Evolutionary conservation across 2,797 vertebrate genomes (phyloP), one percentile per base, ranked within the genome.

Genomic region (Falco concolor): DNA sequence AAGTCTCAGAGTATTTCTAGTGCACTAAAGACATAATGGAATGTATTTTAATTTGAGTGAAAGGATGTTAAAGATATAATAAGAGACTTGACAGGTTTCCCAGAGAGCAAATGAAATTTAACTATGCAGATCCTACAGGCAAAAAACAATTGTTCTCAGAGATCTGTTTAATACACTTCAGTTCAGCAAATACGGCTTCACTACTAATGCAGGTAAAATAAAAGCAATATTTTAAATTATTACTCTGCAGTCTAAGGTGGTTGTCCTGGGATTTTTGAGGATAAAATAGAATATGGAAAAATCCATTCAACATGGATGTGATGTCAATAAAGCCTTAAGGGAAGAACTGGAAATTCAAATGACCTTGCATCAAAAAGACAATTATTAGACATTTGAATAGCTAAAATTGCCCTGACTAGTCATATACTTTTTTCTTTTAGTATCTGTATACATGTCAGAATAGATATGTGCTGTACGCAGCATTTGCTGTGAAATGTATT

Each of bases 41-140:
- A 89, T 91, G 77, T 69, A 87, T 87, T 89, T 86, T 77, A 92
- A 89, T 85, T 92, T 95, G 89, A 92, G 19, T 83, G 78, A 97
- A 85, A 89, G 53, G 21, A 89, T 91, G 78, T 91, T 94, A 93
- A 90, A 86, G 52, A 74, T 89, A 59, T 82, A 90, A 93, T 87
- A 92, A 94, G 61, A 92, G 49, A 84, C 75, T 78, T 91, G 95
- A 80, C 84, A 95, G 45, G 34, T 89, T 96, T 93, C 82, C 80
- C 84, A 89, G 89, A 74, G 45, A 89, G 53, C n/a, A 96, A 93
- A 92, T 80, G 68, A 85, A 95, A 96, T 92, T 96, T 89, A 93
- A 77, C 90, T 90, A 88, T 76, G 84, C 50, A 92, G 90, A 94
- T 93, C 67, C 44, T 89, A 77, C 59, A 49, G 40, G 60, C 61